phyloP scores from a whole-genome alignment of 2,797 vertebrate genomes.

The Natrix natrix region DNA sequence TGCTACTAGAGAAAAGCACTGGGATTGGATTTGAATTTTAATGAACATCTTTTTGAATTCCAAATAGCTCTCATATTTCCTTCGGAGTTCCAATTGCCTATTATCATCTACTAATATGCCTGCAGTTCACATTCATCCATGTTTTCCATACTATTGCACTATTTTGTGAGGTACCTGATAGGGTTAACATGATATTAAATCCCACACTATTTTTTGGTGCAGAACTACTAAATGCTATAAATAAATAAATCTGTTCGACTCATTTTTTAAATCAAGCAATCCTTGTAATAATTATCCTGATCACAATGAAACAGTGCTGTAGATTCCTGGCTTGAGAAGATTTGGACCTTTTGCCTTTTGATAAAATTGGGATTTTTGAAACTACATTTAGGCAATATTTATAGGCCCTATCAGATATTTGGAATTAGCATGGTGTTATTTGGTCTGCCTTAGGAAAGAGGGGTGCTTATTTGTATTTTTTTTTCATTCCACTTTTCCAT shows the following conservation, averaged over 20 bases:
- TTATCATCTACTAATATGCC: background rate
- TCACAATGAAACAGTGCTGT: background rate
- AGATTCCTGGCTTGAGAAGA: background rate
- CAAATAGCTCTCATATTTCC: background rate
- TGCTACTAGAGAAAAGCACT: background rate
- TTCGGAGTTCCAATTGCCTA: background rate
- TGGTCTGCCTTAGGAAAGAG: background rate
- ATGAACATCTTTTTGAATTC: background rate
- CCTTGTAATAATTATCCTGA: background rate
- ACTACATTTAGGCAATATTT: background rate
- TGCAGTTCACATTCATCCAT: background rate
- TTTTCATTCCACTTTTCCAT: accelerated
- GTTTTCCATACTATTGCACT: background rate
- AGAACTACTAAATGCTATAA: background rate
- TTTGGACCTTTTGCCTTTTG: background rate
- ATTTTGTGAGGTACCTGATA: background rate
- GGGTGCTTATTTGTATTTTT: background rate
- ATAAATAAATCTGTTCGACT: background rate
- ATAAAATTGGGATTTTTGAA: background rate
- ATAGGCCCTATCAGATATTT: background rate
- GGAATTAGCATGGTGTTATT: background rate
- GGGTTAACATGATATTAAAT: background rate
- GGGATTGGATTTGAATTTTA: background rate
- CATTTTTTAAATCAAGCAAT: background rate
- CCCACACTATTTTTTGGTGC: background rate